Percentiles rank a stretch among this genome's conserved stretches.
These are phyloP conservation scores for Cactoblastis cactorum DNA, from an alignment of 2,888 invertebrate species.

Conservation along the genomic window DNA sequence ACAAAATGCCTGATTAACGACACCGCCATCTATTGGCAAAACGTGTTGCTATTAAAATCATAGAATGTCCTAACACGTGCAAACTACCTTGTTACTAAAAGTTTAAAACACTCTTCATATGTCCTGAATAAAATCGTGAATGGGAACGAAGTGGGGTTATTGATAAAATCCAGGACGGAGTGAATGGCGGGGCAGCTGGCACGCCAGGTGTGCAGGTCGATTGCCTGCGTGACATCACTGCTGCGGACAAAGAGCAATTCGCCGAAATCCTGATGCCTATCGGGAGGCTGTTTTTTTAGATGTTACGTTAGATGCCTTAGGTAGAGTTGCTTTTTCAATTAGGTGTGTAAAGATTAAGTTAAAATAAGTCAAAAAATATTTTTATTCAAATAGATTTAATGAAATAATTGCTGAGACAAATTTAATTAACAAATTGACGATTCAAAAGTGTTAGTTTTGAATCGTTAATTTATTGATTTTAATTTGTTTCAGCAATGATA, in stretches of 20 bases:
- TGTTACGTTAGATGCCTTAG: not conserved
- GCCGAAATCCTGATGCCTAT: conserved; percentile 9
- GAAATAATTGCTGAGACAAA: too few species aligned
- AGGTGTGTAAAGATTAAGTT: too few species aligned
- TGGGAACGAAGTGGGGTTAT: conserved; percentile 55
- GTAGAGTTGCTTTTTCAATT: too few species aligned
- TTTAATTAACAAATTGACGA: too few species aligned
- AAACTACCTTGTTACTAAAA: conserved; percentile 1
- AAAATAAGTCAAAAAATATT: too few species aligned
- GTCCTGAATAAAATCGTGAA: conserved; percentile 51
- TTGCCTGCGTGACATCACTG: conserved; percentile 26
- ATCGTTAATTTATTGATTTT: too few species aligned
- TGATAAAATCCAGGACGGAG: conserved; percentile 64
- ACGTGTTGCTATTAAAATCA: too few species aligned
- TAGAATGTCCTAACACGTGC: conserved; percentile 5
- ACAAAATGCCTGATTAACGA: too few species aligned
- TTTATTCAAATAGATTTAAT: too few species aligned
- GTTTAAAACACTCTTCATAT: conserved; percentile 23
- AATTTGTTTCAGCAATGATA: too few species aligned
- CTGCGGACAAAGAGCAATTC: conserved; percentile 44
- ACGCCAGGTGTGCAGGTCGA: conserved; percentile 56
- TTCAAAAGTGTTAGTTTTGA: too few species aligned
- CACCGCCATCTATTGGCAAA: too few species aligned
- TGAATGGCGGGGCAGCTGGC: conserved; percentile 63
- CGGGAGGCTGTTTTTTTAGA: not conserved